Evolutionary conservation across 2,797 vertebrate genomes (phyloP), one percentile per base, ranked within the genome.

Genomic region (Odontamblyopus rebecca): DNA sequence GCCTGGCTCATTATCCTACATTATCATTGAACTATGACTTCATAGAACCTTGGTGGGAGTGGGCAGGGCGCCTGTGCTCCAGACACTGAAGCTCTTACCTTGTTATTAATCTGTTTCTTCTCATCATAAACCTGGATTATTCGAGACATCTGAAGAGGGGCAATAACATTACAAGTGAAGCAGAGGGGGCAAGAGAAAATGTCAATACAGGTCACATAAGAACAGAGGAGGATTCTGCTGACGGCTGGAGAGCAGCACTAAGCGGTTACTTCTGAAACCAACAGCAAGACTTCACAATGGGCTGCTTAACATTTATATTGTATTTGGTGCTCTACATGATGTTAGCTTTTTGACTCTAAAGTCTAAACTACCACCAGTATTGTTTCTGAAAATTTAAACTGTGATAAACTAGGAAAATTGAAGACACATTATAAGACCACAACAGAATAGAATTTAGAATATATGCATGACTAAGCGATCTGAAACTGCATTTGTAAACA

Each of bases 81-180:
- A 93, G 94, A 94, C 64, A 15, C 92, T 93, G 95, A 93, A 93
- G 89, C 66, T 94, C 98, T 99, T 99, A 99, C 98, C 98, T 99
- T 96, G 89, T 95, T 95, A 97, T 99, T 99, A 98, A 97, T 98
- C 94, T 97, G 95, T 97, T 97, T 98, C 97, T 98, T 97, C 95
- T 99, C 98, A 98, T 98, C 98, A 98, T 99, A 99, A 96, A 98
- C 98, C 96, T 98, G 97, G 98, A 99, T 98, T 98, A 99, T 98
- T 97, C 96, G 98, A 96, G 97, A 98, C 97, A 98, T 99, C 98
- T 99, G 98, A 99, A 98, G 96, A 97, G 89, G 92, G 95, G 97
- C 78, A 90, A 93, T 91, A 88, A 97, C 94, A 96, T 96, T 96
- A 97, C 94, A 97, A 96, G 88, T 97, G 95, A 92, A 92, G 91